These are phyloP conservation scores for Ashinkailepas kermadecensis DNA, from an alignment of 2,888 invertebrate species.

Conservation along the genomic window DNA sequence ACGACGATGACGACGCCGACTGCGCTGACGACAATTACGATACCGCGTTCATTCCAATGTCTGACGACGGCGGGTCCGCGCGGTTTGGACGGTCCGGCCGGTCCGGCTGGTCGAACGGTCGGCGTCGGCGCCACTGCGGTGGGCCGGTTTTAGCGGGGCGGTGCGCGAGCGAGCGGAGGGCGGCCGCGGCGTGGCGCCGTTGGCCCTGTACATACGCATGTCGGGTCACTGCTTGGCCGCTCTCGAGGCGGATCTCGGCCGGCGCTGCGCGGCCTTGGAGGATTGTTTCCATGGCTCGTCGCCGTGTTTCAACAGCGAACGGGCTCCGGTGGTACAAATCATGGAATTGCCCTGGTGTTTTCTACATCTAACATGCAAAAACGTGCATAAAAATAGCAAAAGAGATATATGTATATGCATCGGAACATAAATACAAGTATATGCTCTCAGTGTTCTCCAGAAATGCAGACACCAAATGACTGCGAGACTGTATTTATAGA, in stretches of 20 bases:
- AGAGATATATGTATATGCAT: neutral
- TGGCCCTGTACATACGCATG: neutral
- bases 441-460: neutral
- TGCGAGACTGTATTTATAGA: slow-evolving; percentile 7
- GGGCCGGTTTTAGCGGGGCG: too few relatives aligned
- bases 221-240: neutral
- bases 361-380: neutral
- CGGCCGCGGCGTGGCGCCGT: neutral
- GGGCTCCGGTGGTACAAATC: slow-evolving; percentile 6
- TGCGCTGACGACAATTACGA: too few relatives aligned
- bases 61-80: too few relatives aligned
- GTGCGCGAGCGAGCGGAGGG: neutral
- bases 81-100: too few relatives aligned
- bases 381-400: slow-evolving; percentile 15
- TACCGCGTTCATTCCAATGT: too few relatives aligned
- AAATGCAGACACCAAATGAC: neutral
- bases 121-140: neutral
- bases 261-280: neutral
- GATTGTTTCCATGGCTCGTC: too few relatives aligned
- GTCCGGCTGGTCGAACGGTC: neutral
- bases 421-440: neutral
- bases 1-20: too few relatives aligned
- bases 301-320: neutral
- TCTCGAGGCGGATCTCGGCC: neutral
- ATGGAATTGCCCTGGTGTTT: neutral